Conservation (phyloP, 2,888 invertebrate genomes). For the Lycocerus yunnanus region DNA sequence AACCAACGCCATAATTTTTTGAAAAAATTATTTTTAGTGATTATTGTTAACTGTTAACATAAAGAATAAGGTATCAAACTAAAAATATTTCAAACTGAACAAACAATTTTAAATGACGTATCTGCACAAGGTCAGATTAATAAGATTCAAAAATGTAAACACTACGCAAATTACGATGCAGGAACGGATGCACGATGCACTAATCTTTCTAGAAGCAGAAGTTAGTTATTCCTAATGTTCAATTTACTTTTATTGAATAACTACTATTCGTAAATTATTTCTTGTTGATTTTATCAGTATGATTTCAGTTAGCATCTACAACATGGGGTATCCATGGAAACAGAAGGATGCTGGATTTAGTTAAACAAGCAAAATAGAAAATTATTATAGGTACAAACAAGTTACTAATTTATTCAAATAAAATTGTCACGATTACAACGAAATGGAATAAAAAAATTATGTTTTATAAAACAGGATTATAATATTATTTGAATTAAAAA, state of each 20-base stretch:
- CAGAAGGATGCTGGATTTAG: constrained; percentile 13
- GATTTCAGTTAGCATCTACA: not conserved
- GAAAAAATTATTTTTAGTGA: not conserved
- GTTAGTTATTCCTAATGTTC: not conserved
- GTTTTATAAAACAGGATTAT: not conserved
- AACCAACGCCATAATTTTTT: too few relatives aligned
- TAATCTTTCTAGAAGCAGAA: not conserved
- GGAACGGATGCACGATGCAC: not conserved
- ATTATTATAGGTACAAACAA: constrained; percentile 12
- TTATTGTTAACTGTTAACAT: not conserved
- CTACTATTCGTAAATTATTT: not conserved
- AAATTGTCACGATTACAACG: not conserved
- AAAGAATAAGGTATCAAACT: not conserved
- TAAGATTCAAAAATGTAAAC: not conserved
- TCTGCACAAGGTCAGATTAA: not conserved
- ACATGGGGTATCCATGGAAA: constrained; percentile 24
- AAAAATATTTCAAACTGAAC: not conserved
- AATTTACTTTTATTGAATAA: not conserved
- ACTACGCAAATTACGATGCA: not conserved
- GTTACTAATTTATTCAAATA: not conserved
- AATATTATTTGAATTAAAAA: not conserved
- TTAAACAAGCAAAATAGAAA: not conserved
- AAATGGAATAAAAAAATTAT: not conserved
- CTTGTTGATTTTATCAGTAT: not conserved
- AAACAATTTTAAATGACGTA: not conserved